A percentile compares a stretch with the other conserved stretches of the same genome.
Evolutionary conservation across 1,140 invertebrate species (phyloP).

Genomic region (Hylyphantes graminicola): DNA sequence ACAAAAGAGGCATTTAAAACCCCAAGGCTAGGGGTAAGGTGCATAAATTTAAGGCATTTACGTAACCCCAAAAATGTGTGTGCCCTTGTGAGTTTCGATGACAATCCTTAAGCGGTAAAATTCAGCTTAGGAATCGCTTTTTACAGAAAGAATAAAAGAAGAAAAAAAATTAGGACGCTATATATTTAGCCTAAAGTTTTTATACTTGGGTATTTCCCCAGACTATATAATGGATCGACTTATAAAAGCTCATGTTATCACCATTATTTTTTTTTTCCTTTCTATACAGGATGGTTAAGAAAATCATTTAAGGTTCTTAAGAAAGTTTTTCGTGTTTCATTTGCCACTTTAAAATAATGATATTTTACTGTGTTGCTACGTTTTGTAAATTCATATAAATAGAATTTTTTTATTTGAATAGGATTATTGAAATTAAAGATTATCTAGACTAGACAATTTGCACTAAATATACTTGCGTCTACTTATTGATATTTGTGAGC

Average conservation of each 20-base stretch:
- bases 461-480: no score
- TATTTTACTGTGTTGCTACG: no score
- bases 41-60: conserved; percentile 44
- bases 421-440: no score
- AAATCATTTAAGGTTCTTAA: neutral
- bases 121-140: conserved; percentile 45
- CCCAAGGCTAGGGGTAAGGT: conserved; percentile 32
- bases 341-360: no score
- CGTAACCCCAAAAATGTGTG: conserved; percentile 13
- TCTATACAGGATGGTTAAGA: conserved; percentile 27
- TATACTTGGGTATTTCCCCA: conserved; percentile 25
- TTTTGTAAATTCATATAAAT: no score
- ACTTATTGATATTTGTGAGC: no score
- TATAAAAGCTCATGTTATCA: conserved; percentile 47
- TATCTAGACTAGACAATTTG: no score
- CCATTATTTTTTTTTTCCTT: conserved; percentile 31
- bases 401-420: no score
- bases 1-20: conserved; percentile 43
- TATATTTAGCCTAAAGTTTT: conserved; percentile 46
- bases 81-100: neutral
- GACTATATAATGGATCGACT: conserved; percentile 32
- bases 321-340: no score
- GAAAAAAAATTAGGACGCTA: conserved; percentile 50
- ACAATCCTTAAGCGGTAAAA: conserved; percentile 35
- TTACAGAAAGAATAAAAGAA: conserved; percentile 53